A percentile compares a stretch with the other conserved stretches of the same genome.
These are phyloP conservation scores for Pollachius pollachius DNA, from an alignment of 2,113 vertebrate genomes.

Conservation along the genomic window DNA sequence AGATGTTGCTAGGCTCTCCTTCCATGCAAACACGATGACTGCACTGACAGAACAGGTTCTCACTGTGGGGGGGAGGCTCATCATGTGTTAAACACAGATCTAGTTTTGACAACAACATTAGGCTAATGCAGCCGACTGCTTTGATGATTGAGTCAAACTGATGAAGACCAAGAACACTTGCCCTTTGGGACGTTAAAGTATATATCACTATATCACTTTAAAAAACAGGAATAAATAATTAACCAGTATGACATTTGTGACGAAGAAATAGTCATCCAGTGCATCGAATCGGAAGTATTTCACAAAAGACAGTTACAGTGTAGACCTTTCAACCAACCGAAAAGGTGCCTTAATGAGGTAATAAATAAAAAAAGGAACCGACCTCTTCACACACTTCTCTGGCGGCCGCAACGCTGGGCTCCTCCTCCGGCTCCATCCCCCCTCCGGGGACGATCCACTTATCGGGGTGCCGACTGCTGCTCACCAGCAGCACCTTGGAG, in stretches of 20 bases:
- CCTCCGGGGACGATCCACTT: constrained; percentile 98
- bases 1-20: constrained; percentile 60
- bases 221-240: too few relatives aligned
- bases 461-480: constrained; percentile 95
- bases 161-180: neutral
- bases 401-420: constrained; percentile 87
- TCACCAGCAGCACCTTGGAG: constrained; percentile 91
- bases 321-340: too few relatives aligned
- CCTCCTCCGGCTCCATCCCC: constrained; percentile 97
- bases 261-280: too few relatives aligned
- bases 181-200: neutral
- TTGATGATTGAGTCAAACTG: neutral
- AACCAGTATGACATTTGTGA: too few relatives aligned
- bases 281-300: too few relatives aligned
- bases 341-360: too few relatives aligned
- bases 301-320: too few relatives aligned
- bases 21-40: constrained; percentile 53
- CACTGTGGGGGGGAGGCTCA: constrained; percentile 25
- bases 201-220: too few relatives aligned
- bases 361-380: constrained; percentile 18
- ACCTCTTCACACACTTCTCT: constrained; percentile 97
- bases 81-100: constrained; percentile 50
- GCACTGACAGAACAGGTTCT: constrained; percentile 47
- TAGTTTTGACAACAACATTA: neutral
- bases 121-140: neutral